phyloP scores from a whole-genome alignment of 2,113 vertebrate genomes.

The Tenebrosternarchus preto region DNA sequence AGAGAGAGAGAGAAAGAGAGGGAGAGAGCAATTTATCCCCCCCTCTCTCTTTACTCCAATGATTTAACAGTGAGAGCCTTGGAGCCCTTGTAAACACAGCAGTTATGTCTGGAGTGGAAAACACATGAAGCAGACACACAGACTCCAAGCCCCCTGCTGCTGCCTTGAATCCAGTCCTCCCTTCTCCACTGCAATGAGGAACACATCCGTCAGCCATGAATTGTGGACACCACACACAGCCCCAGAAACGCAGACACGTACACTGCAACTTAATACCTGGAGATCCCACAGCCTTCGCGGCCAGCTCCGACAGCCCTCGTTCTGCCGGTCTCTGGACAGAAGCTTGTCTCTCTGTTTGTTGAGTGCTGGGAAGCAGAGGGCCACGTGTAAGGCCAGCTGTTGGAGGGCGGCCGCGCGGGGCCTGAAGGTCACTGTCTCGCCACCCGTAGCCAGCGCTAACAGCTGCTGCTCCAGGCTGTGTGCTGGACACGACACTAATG shows the following conservation, averaged over 20 bases:
- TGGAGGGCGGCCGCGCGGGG: neutral
- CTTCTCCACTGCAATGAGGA: constrained; percentile 16
- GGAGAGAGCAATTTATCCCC: constrained; percentile 4
- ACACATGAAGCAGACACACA: constrained; percentile 74
- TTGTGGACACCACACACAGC: neutral
- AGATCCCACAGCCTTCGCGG: neutral
- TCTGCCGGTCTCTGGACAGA: too few relatives aligned
- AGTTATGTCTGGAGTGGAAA: constrained; percentile 73
- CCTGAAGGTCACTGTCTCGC: constrained; percentile 18
- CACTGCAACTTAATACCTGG: neutral
- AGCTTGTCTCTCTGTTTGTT: neutral
- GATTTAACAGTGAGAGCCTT: constrained; percentile 76
- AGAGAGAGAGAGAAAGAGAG: neutral
- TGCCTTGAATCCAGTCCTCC: constrained; percentile 54
- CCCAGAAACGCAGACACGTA: neutral
- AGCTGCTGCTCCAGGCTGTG: constrained; percentile 53
- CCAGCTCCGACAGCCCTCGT: neutral
- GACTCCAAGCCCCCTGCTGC: constrained; percentile 71
- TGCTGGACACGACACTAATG: constrained; percentile 53
- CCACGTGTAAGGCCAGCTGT: neutral
- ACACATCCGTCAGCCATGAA: neutral
- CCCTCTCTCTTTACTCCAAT: constrained; percentile 58
- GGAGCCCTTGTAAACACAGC: constrained; percentile 78
- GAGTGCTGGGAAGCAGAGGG: neutral
- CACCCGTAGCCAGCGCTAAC: constrained; percentile 34